Conservation (phyloP, 2,797 vertebrate genomes). For the Myotis daubentonii region DNA sequence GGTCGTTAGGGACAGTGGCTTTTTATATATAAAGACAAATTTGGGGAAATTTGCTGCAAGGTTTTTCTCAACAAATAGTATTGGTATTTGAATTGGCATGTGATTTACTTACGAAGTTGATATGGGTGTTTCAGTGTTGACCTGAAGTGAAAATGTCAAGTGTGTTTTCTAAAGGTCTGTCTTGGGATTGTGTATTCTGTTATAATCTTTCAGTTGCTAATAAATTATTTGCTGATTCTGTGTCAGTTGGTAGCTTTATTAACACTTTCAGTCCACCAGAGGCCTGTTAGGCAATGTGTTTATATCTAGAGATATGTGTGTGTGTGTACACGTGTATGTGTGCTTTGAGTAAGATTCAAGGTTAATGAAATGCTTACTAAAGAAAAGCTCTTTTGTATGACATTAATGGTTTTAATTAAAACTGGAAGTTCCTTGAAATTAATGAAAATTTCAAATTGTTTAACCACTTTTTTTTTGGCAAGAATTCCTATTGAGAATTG, state of each 20-base stretch:
- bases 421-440: not conserved
- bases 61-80: not conserved
- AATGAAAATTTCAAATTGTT: conserved; percentile 19
- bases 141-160: not conserved
- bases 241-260: not conserved
- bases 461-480: not conserved
- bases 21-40: no score
- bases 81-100: not conserved
- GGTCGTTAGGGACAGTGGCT: no score
- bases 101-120: not conserved
- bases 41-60: not conserved
- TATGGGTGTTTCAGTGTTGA: not conserved
- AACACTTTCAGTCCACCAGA: not conserved
- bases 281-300: not conserved
- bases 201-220: not conserved
- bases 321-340: not conserved
- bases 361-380: not conserved
- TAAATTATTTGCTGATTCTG: not conserved
- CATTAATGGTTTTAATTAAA: conserved; percentile 47
- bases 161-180: not conserved
- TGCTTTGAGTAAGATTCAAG: not conserved
- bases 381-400: not conserved
- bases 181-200: not conserved
- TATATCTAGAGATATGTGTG: not conserved
- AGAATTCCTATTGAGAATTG: not conserved